Evolutionary conservation across 2,888 invertebrate species (phyloP).

Genomic region (Drosophila phalerata): DNA sequence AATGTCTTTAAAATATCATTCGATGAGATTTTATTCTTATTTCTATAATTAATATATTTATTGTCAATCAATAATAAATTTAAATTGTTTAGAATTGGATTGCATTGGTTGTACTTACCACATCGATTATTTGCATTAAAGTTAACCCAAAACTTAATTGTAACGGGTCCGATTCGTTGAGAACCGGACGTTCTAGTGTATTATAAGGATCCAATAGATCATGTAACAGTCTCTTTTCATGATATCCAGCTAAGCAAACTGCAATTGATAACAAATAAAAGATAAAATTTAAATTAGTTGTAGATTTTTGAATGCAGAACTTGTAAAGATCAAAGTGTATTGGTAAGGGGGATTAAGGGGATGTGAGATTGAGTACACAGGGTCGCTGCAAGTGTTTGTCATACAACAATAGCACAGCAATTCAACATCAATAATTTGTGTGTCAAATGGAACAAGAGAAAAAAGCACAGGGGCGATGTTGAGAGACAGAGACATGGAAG

Average conservation of each 20-base stretch:
- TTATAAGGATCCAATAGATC: constrained; percentile 97
- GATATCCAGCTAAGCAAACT: constrained; percentile 90
- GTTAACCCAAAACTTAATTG: constrained; percentile 98
- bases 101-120: constrained; percentile 89
- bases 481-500: background rate
- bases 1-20: too few species aligned
- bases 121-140: constrained; percentile 99
- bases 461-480: background rate
- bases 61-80: background rate
- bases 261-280: constrained; percentile 69
- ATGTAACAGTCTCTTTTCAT: constrained; percentile 96
- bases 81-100: background rate
- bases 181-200: constrained; percentile 96
- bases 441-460: constrained; percentile 41
- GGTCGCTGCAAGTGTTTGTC: constrained; percentile 61
- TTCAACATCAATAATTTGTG: constrained; percentile 79
- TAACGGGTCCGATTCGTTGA: constrained; percentile 98
- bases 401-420: constrained; percentile 69
- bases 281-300: constrained; percentile 37
- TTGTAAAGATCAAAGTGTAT: constrained; percentile 28
- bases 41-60: background rate
- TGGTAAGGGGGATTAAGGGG: background rate
- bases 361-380: constrained; percentile 8
- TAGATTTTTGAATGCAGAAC: constrained; percentile 27
- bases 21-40: too few species aligned